A percentile compares a stretch with the other conserved stretches of the same genome.
phyloP scores from a whole-genome alignment of 30 jellyfish, hydroid and myxozoan species.

The Aurelia aurita complex sp. Pacific region DNA sequence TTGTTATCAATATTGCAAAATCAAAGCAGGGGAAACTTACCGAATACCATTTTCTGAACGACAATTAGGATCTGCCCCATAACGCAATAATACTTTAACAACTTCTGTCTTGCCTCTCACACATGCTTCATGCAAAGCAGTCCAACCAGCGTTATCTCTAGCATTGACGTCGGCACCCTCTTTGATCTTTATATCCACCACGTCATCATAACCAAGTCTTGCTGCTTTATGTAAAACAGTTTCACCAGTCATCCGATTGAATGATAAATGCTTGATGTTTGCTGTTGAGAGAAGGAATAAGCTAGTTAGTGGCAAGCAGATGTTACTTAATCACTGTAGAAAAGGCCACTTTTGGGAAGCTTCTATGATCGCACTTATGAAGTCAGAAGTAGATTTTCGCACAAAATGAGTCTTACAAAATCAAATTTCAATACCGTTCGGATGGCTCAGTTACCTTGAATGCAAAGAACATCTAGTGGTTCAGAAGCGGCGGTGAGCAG shows the following conservation, averaged over 20 bases:
- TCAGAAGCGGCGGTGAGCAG: no score
- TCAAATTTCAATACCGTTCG: no score
- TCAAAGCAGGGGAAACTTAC: slow-evolving; percentile 24
- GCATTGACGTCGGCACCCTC: slow-evolving; percentile 94
- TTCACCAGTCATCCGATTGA: slow-evolving; percentile 95
- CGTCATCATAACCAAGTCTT: slow-evolving; percentile 88
- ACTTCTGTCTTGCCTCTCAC: slow-evolving; percentile 83
- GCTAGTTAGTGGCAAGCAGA: no score
- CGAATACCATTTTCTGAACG: slow-evolving; percentile 91
- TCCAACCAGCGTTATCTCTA: slow-evolving; percentile 97
- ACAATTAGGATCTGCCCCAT: slow-evolving; percentile 94
- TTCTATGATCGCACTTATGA: no score
- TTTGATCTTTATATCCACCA: slow-evolving; percentile 62
- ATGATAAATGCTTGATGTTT: slow-evolving; percentile 40
- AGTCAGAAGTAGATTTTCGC: no score
- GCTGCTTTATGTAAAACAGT: slow-evolving; percentile 98
- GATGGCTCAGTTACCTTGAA: no score
- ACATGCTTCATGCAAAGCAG: slow-evolving; percentile 98
- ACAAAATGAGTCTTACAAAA: no score
- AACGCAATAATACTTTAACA: slow-evolving; percentile 67
- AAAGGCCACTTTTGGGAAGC: no score
- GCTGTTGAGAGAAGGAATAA: slow-evolving; percentile 16
- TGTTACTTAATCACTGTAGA: no score
- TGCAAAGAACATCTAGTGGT: no score
- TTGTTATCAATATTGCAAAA: no score